phyloP scores from a whole-genome alignment of 2,113 vertebrate species.

The Cebus imitator region DNA sequence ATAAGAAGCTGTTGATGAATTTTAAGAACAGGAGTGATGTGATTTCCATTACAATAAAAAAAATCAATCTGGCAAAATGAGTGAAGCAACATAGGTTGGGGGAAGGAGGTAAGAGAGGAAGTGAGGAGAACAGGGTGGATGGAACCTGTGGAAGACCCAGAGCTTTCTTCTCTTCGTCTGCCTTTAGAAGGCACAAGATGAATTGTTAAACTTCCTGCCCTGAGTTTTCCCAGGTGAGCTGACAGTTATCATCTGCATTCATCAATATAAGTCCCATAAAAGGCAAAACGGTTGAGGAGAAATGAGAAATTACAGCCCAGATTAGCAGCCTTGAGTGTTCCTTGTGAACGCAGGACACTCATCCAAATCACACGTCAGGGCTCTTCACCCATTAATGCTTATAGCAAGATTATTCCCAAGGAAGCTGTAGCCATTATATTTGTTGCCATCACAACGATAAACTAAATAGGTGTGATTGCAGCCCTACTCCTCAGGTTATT shows the following conservation, averaged over 20 bases:
- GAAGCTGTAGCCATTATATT: neutral
- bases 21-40: neutral
- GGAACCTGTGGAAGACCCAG: neutral
- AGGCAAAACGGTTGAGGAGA: neutral
- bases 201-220: neutral
- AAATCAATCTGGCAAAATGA: neutral
- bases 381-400: neutral
- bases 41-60: neutral
- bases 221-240: neutral
- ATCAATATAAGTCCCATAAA: conserved; percentile 23
- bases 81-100: neutral
- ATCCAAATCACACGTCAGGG: neutral
- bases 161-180: neutral
- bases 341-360: neutral
- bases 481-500: neutral
- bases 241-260: neutral
- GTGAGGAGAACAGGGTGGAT: no score
- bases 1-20: neutral
- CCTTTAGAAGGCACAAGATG: neutral
- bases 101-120: neutral
- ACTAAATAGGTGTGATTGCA: conserved; percentile 28
- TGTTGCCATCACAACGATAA: neutral
- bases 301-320: neutral
- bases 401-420: conserved; percentile 5
- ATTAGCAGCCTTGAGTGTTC: neutral